Evolutionary conservation across 2,797 vertebrate genomes (phyloP), one percentile per base, ranked within the genome.

Genomic region (Hippocampus kuda): DNA sequence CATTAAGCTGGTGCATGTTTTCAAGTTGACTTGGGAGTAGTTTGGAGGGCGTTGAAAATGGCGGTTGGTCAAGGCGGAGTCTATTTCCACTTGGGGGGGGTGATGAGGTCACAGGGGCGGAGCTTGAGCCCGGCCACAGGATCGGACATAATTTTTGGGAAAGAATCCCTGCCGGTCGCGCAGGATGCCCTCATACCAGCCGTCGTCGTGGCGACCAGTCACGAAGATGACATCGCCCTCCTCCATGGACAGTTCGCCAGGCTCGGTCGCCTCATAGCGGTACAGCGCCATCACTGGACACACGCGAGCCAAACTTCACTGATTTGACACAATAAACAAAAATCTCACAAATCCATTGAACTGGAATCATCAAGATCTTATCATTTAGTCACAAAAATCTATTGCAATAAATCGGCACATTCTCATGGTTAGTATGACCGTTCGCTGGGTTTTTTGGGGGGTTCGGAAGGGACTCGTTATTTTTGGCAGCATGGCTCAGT

Each of bases 271-370:
- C 42, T 84, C 66, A 0, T 87, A 91, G 74, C 15, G 70, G 79
- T 90, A 91, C 26, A 90, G 83, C 54, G 84, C 91, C 82, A 87
- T 86, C 85, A 91, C 91, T 92, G 78, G 70, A 75, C 60, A 71
- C 4, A 79, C 4, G 66, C 11, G 56, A 15, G 34, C 7, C 34
- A 38, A 38, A 38, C 34, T 38, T 38, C 7, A 38, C 34, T 1
- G 34, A 1, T 38, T 38, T 38, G 34, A 38, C 34, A 34, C 5
- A 34, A 6, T 6, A 1, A 34, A 34, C 34, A 34, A 1, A 34
- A 34, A 34, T 34, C 34, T 34, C 34, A 34, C 34, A 34, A 62
- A 13, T 38, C n/a, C 60, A 62, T 41, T 7, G 2, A 20, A 26
- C 15, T 61, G 59, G 3, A 46, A 46, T 60, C 6, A 30, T 61